These are phyloP conservation scores for Bambusicola thoracicus DNA, from an alignment of 2,113 vertebrate genomes.

Conservation along the genomic window DNA sequence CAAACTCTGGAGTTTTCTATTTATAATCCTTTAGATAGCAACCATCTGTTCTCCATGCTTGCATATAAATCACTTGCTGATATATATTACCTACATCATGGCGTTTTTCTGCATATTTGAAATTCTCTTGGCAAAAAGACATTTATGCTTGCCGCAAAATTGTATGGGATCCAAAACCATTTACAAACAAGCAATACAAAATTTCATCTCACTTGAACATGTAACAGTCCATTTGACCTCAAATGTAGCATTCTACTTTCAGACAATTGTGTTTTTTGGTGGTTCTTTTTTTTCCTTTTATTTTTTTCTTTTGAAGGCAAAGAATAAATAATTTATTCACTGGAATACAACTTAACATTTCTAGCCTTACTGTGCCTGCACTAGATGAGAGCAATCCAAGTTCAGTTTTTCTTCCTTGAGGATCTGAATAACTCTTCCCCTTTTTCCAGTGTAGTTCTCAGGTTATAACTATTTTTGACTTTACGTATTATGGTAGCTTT, in stretches of 20 bases:
- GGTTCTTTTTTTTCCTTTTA: not conserved
- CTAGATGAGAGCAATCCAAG: not conserved
- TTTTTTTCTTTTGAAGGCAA: not conserved
- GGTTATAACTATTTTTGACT: not conserved
- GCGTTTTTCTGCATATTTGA: not conserved
- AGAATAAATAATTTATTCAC: not conserved
- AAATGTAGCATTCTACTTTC: not conserved
- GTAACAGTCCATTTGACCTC: not conserved
- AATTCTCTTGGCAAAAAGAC: not conserved
- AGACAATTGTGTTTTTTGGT: not conserved
- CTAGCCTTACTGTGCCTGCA: not conserved
- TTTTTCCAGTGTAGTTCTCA: not conserved
- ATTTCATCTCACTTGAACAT: not conserved
- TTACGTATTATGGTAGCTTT: not conserved
- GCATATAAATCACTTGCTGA: not conserved
- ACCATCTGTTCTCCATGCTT: not conserved
- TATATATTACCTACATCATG: not conserved
- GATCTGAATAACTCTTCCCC: not conserved
- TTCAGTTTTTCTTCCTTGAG: not conserved
- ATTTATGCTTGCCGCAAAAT: not conserved
- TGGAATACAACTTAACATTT: not conserved
- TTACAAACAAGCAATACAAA: not conserved
- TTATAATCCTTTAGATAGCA: not conserved
- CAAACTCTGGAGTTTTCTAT: not conserved
- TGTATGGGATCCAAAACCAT: not conserved